Evolutionary conservation across 2,888 invertebrate species (phyloP).

Genomic region (Tortrix viridana): DNA sequence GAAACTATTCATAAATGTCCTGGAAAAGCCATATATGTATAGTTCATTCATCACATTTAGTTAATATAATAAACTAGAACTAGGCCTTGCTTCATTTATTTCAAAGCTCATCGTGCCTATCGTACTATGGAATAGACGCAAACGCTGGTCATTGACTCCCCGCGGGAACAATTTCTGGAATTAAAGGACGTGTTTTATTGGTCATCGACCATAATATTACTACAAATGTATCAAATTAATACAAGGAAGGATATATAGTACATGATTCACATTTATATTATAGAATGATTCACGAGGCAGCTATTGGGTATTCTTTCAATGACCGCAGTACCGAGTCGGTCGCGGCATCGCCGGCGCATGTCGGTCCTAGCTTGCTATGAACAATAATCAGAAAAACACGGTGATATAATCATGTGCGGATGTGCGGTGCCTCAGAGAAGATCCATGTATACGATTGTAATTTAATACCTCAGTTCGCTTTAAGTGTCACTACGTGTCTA

Average conservation of each 20-base stretch:
- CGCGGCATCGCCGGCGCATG: slow-evolving; percentile 59
- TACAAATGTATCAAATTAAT: slow-evolving; percentile 50
- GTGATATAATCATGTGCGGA: slow-evolving; percentile 81
- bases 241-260: slow-evolving; percentile 51
- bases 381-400: slow-evolving; percentile 76
- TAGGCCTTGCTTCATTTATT: slow-evolving; percentile 29
- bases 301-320: slow-evolving; percentile 73
- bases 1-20: slow-evolving; percentile 14
- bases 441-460: slow-evolving; percentile 81
- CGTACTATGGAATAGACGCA: slow-evolving; percentile 42
- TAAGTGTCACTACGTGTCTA: slow-evolving; percentile 74
- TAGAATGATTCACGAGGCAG: slow-evolving; percentile 73
- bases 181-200: slow-evolving; percentile 61
- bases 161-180: slow-evolving; percentile 56
- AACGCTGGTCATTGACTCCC: slow-evolving; percentile 63
- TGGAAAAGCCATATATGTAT: slow-evolving; percentile 1
- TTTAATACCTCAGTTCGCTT: slow-evolving; percentile 77
- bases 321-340: slow-evolving; percentile 68
- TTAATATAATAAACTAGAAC: slow-evolving; percentile 43
- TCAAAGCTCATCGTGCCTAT: slow-evolving; percentile 8
- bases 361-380: slow-evolving; percentile 59
- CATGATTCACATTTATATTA: slow-evolving; percentile 75
- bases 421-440: slow-evolving; percentile 72
- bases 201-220: slow-evolving; percentile 48
- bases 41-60: slow-evolving; percentile 42